Evolutionary conservation across 2,888 invertebrate species (phyloP).

Genomic region (Leucozona laternaria): DNA sequence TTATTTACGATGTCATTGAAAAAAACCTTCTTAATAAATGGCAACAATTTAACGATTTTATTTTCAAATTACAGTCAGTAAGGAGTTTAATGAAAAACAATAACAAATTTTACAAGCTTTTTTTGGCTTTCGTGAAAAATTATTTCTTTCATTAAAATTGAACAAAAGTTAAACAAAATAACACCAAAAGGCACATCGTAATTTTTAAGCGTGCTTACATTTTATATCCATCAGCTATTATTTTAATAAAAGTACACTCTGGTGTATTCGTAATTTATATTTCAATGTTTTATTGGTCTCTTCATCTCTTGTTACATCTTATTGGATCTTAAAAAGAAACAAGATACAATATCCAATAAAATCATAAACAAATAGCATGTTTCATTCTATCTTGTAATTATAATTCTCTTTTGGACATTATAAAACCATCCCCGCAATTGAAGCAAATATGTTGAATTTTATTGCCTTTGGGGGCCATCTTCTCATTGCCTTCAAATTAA

Average conservation of each 20-base stretch:
- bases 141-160: not conserved
- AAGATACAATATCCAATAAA: not conserved
- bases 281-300: constrained; percentile 11
- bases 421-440: not conserved
- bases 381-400: not conserved
- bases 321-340: not conserved
- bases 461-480: not conserved
- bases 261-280: constrained; percentile 32
- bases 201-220: not conserved
- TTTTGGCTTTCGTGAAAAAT: not conserved
- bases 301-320: not conserved
- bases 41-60: not conserved
- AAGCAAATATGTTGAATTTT: constrained; percentile 4
- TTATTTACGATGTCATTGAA: not conserved
- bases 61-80: not conserved
- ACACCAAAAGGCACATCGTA: not conserved
- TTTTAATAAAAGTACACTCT: constrained; percentile 23
- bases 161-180: constrained; percentile 1
- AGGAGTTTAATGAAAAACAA: constrained; percentile 8
- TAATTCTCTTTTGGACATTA: constrained; percentile 6
- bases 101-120: not conserved
- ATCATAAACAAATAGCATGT: not conserved
- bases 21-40: not conserved
- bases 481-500: constrained; percentile 29
- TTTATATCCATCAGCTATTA: constrained; percentile 16